These are phyloP conservation scores for Aspiorhynchus laticeps DNA, from an alignment of 2,113 vertebrate genomes.

Conservation along the genomic window DNA sequence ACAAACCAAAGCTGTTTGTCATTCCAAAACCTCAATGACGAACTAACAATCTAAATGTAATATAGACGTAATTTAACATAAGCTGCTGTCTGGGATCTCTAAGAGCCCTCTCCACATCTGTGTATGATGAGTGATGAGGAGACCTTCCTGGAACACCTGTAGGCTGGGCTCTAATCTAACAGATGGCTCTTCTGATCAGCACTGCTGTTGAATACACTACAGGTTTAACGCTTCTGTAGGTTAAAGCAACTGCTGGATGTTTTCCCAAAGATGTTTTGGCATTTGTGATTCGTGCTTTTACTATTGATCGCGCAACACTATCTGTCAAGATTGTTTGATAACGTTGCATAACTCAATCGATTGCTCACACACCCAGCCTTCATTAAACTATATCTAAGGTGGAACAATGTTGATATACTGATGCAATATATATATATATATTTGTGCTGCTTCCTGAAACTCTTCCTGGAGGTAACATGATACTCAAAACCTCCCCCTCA, in stretches of 20 bases:
- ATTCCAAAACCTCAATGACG: slow-evolving; percentile 43
- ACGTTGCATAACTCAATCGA: neutral
- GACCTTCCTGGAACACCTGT: slow-evolving; percentile 17
- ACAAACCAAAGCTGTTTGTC: slow-evolving; percentile 21
- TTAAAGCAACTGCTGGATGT: neutral
- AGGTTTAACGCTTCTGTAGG: neutral
- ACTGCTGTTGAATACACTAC: neutral
- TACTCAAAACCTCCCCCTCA: neutral
- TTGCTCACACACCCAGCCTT: neutral
- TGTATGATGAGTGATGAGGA: slow-evolving; percentile 28
- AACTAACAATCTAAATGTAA: slow-evolving; percentile 52
- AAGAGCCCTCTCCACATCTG: slow-evolving; percentile 21
- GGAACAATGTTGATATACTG: slow-evolving; percentile 5
- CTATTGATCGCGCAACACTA: neutral
- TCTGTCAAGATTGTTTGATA: slow-evolving; percentile 7
- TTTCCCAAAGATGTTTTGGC: neutral
- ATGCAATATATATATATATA: neutral
- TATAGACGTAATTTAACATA: slow-evolving; percentile 50
- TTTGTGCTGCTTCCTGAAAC: neutral
- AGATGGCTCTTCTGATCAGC: slow-evolving; percentile 26
- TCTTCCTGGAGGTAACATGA: neutral
- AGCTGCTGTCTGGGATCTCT: slow-evolving; percentile 37
- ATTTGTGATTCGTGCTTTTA: slow-evolving; percentile 1
- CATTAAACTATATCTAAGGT: slow-evolving; percentile 1
- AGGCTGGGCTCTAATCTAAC: slow-evolving; percentile 5